Evolutionary conservation across 2,888 invertebrate genomes (phyloP), one percentile per base, ranked within the genome.

Genomic region (Hermaeophaga mercurialis): DNA sequence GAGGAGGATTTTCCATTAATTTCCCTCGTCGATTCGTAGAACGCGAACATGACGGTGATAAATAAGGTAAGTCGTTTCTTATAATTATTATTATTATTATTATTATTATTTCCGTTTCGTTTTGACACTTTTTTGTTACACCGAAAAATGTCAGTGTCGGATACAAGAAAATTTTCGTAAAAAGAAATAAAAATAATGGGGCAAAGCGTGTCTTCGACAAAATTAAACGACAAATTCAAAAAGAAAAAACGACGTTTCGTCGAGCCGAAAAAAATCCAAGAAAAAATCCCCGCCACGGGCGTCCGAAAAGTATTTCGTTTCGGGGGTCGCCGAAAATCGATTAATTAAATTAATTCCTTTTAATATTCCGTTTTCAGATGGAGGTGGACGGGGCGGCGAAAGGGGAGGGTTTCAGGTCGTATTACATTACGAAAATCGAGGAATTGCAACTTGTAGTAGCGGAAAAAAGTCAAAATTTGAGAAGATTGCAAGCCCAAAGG

Each of bases 391-490:
- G 79, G 62, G 81, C 78, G 63, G 79, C 75, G 1, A 89, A 87
- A 73, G 90, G 93, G 5, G 94, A 94, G 75, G 95, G 94, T 1
- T 93, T 97, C 74, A 89, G 94, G 62, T 92, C 94, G 0, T 99
- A 99, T 80, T 99, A 97, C 75, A 90, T 95, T 68, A 95, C 96
- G 45, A 98, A 99, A 81, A 97, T 97, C 61, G 98, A 99, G 79
- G 97, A 98, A 78, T 81, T 98, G 15, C 96, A 96, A 78, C 82
- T 97, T 50, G 86, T 94, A 67, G 96, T 98, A 3, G 93, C 95
- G n/a, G 97, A 98, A 71, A 98, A 98, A 75, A 92, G 94, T 67
- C 97, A 97, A 79, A 98, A 99, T 80, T 82, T 99, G 46, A 85
- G 98, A 52, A 89, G 99, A 75, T 81, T 99, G 59, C 97, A 98